Evolutionary conservation across 1,140 invertebrate species (phyloP), one percentile per base, ranked within the genome.

Genomic region (Brachionus asplanchnoidis): DNA sequence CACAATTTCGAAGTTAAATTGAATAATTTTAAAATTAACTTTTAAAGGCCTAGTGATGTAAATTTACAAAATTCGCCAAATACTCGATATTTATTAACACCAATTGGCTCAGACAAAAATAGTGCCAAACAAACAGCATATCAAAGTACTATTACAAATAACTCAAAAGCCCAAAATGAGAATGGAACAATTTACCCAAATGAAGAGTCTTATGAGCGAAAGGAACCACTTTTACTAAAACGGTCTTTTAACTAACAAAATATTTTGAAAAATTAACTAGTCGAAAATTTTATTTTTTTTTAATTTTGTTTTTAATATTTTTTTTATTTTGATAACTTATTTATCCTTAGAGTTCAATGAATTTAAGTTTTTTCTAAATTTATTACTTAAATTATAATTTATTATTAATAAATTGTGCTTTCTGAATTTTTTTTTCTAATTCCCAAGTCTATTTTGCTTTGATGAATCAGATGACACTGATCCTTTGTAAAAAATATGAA

Each of bases 181-280:
- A 46, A 36, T 50, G 42, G 28, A 28, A 28, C 14, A 20, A 28
- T 12, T 3, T 50, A 77, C 12, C 2, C 3, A 50, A 50, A 77
- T 77, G 73, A 77, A 20, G 73, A 77, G 26, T 77, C 73, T 26
- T 77, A 50, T 28, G 73, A 77, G 20, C 40, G 73, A 46, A 77
- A 77, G 42, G 73, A 77, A 20, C 73, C 73, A 9, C 20, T 77
- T 23, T n/a, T 50, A 77, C 4, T 77, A 26, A 77, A 50, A 28
- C 14, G 73, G 12, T 50, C 7, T n/a, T 3, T 50, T 9, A 77
- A 46, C 5, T 44, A n/a, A 42, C 46, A 1, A 0, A 17, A 75
- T 17, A 17, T 42, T 6, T 17, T 42, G 17, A 75, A 75, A 40
- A 20, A 17, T 17, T 17, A 42, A 75, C 73, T 77, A 77, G 73